These are phyloP conservation scores for Hermaeophaga mercurialis DNA, from an alignment of 2,888 invertebrate species.

Conservation along the genomic window DNA sequence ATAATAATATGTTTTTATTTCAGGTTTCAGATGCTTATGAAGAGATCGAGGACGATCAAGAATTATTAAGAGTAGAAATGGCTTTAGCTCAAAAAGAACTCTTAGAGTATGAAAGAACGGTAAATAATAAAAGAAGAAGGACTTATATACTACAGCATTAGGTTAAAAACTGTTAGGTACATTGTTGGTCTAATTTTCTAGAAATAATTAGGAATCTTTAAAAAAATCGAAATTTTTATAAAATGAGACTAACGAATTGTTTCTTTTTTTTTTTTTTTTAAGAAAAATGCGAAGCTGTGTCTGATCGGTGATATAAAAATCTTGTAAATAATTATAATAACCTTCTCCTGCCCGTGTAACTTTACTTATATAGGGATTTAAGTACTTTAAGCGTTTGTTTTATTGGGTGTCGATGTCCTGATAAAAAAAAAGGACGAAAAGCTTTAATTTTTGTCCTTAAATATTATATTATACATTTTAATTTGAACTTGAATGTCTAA, in stretches of 20 bases:
- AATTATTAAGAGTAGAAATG: slow-evolving; percentile 55
- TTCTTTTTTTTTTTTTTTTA: slow-evolving; percentile 22
- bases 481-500: slow-evolving; percentile 3
- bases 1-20: no score
- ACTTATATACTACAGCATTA: slow-evolving; percentile 50
- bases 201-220: background rate
- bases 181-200: slow-evolving; percentile 6
- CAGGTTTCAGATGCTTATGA: slow-evolving; percentile 76
- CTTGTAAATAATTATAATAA: slow-evolving; percentile 44
- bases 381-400: slow-evolving; percentile 29
- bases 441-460: background rate
- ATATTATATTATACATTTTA: background rate
- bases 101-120: slow-evolving; percentile 52
- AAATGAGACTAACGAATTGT: slow-evolving; percentile 3
- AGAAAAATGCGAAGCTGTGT: slow-evolving; percentile 47
- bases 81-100: slow-evolving; percentile 56
- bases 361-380: slow-evolving; percentile 30
- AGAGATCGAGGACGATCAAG: slow-evolving; percentile 69
- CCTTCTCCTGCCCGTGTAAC: slow-evolving; percentile 37
- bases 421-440: background rate
- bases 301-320: slow-evolving; percentile 46
- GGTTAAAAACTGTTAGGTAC: slow-evolving; percentile 19
- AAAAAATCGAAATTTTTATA: slow-evolving; percentile 10
- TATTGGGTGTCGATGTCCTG: slow-evolving; percentile 12
- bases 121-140: slow-evolving; percentile 50